phyloP scores from a whole-genome alignment of 2,797 vertebrate species.

The Sebastes itinus region DNA sequence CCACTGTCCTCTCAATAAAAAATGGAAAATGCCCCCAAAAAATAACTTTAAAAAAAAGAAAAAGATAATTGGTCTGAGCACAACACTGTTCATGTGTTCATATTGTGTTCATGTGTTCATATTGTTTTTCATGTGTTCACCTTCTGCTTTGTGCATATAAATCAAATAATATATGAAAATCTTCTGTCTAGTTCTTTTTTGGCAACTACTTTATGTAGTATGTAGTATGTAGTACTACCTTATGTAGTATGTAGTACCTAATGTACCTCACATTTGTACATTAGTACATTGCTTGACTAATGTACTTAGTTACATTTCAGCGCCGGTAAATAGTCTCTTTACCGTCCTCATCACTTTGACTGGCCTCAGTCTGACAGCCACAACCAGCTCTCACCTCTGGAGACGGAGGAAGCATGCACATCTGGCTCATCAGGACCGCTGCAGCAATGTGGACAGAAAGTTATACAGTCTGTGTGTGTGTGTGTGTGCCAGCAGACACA shows the following conservation, averaged over 20 bases:
- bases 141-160: neutral
- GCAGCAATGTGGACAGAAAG: slow-evolving; percentile 9
- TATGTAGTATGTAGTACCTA: too few relatives aligned
- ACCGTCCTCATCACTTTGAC: neutral
- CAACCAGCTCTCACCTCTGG: slow-evolving; percentile 35
- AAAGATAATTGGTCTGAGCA: neutral
- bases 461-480: slow-evolving; percentile 1
- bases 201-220: neutral
- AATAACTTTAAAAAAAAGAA: too few relatives aligned
- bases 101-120: neutral
- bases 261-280: neutral
- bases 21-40: too few relatives aligned
- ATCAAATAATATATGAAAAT: neutral
- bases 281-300: too few relatives aligned
- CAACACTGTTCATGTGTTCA: too few relatives aligned
- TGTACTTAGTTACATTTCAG: neutral
- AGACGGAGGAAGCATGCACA: slow-evolving; percentile 13
- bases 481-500: neutral
- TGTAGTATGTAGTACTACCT: too few relatives aligned
- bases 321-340: neutral
- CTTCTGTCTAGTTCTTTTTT: neutral
- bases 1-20: too few relatives aligned
- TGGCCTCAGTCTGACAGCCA: slow-evolving; percentile 8
- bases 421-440: slow-evolving; percentile 20
- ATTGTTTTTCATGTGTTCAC: neutral